Conservation (phyloP, 2,797 vertebrate genomes). For the Margarornis squamiger region DNA sequence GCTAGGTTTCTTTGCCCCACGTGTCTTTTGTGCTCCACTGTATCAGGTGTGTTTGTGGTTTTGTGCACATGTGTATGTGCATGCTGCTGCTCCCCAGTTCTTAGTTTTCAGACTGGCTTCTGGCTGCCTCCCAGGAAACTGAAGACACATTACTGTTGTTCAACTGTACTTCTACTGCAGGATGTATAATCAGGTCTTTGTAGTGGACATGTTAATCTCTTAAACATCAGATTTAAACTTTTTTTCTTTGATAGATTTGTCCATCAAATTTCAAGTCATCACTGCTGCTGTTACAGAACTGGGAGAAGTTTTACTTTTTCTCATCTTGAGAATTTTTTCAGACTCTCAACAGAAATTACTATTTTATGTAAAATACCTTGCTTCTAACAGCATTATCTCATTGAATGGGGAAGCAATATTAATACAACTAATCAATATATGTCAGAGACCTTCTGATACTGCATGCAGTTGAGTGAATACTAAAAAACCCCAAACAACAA, state of each 20-base stretch:
- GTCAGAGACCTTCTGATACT: neutral
- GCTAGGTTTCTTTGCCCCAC: neutral
- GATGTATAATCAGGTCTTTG: neutral
- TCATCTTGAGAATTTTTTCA: neutral
- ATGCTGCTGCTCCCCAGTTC: neutral
- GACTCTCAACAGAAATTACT: neutral
- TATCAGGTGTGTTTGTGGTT: neutral
- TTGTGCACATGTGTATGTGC: rapidly evolving
- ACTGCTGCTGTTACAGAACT: neutral
- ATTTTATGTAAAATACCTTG: neutral
- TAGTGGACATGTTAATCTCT: neutral
- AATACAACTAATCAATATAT: neutral
- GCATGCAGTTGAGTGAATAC: neutral
- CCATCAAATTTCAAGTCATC: neutral
- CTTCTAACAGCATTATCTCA: neutral
- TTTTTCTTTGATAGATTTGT: neutral
- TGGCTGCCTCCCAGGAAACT: neutral
- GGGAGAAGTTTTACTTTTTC: neutral
- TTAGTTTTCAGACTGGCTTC: neutral
- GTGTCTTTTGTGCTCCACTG: neutral
- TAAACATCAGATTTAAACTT: neutral
- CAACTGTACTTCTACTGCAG: neutral
- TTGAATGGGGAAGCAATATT: neutral
- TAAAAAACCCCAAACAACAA: neutral
- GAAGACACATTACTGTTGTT: neutral